Conservation (phyloP, 2,113 vertebrate species). For the Neoarius graeffei region DNA sequence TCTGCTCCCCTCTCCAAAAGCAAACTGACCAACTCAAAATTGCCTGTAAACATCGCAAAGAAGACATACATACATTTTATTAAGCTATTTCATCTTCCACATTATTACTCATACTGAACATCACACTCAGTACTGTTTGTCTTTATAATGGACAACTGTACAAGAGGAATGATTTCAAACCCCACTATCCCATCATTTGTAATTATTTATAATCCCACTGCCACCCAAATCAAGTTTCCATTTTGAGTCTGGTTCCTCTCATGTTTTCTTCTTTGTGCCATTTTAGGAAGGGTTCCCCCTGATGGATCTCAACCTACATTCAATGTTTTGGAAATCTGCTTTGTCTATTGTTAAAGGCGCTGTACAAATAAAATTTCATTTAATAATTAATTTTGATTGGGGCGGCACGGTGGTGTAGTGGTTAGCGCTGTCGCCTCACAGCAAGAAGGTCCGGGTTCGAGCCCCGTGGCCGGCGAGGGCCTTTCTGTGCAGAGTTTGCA, state of each 20-base stretch:
- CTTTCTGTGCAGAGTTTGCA: too few relatives aligned
- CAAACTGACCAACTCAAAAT: slow-evolving; percentile 77
- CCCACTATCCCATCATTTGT: neutral
- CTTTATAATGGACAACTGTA: neutral
- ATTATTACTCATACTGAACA: neutral
- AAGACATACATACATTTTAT: neutral
- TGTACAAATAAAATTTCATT: neutral
- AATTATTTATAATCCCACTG: neutral
- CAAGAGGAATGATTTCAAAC: neutral
- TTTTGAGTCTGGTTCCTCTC: neutral
- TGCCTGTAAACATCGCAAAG: slow-evolving; percentile 62
- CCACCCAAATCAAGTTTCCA: neutral
- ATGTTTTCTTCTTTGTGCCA: neutral
- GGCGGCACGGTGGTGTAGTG: too few relatives aligned
- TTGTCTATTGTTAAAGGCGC: neutral
- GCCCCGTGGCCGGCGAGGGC: too few relatives aligned
- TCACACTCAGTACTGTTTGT: neutral
- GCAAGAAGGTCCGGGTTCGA: too few relatives aligned
- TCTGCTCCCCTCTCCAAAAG: slow-evolving; percentile 78
- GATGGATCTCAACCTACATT: too few relatives aligned
- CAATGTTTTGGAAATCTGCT: neutral
- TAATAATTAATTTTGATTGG: neutral
- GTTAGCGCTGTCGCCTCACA: too few relatives aligned
- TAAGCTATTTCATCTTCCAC: neutral
- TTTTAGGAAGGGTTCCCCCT: too few relatives aligned